These are phyloP conservation scores for Scrobipalpa atriplicella DNA, from an alignment of 2,888 invertebrate species.

Conservation along the genomic window DNA sequence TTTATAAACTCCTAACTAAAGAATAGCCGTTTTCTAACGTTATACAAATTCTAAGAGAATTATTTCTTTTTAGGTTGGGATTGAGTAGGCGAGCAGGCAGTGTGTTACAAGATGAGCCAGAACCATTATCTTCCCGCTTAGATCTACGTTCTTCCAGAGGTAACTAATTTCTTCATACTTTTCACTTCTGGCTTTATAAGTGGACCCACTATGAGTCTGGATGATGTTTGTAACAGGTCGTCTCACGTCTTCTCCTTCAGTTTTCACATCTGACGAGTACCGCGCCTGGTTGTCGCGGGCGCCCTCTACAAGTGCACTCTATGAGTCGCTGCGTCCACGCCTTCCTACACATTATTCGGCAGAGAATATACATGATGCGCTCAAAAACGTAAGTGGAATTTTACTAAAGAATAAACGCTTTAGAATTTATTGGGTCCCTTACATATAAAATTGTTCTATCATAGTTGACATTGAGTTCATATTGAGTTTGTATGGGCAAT, in stretches of 20 bases:
- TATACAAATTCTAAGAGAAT: neutral
- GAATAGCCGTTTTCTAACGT: too few species aligned
- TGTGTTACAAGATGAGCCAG: constrained; percentile 75
- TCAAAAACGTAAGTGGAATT: constrained; percentile 91
- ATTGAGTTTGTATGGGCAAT: too few species aligned
- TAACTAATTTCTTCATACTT: constrained; percentile 35
- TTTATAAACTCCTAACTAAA: too few species aligned
- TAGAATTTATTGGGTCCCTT: too few species aligned
- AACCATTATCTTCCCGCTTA: constrained; percentile 73
- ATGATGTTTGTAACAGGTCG: constrained; percentile 54
- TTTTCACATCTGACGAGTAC: constrained; percentile 96
- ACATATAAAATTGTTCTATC: too few species aligned
- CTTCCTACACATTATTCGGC: constrained; percentile 92
- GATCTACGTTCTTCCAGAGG: constrained; percentile 81
- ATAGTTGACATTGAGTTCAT: too few species aligned
- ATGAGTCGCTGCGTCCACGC: constrained; percentile 93
- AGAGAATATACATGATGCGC: constrained; percentile 94
- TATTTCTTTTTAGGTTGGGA: constrained; percentile 57
- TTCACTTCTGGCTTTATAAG: neutral
- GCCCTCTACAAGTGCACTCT: constrained; percentile 95
- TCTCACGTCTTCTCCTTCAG: constrained; percentile 77
- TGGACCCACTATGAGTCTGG: neutral
- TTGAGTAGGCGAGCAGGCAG: constrained; percentile 72
- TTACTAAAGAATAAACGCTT: too few species aligned
- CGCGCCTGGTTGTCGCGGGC: constrained; percentile 95